Evolutionary conservation across 1,140 invertebrate species (phyloP).

Genomic region (Calephelis virginiensis): DNA sequence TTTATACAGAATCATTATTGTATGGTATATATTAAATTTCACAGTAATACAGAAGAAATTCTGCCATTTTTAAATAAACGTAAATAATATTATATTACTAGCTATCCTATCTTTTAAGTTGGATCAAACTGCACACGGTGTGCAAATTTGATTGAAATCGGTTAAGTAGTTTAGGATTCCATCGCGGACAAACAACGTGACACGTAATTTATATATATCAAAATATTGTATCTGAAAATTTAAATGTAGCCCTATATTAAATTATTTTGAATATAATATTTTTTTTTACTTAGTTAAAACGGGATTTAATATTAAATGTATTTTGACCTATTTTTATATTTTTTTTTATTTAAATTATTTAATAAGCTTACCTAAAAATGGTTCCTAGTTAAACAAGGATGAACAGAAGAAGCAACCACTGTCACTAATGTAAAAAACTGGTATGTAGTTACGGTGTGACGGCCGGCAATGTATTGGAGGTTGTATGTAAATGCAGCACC

Average conservation of each 20-base stretch:
- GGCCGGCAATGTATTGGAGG: conserved; percentile 66
- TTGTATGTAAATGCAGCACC: conserved; percentile 51
- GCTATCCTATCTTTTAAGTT: too few species aligned
- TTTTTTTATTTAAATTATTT: background rate
- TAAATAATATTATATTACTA: too few species aligned
- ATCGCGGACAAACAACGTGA: too few species aligned
- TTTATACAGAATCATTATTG: background rate
- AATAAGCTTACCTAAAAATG: conserved; percentile 21
- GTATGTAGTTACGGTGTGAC: conserved; percentile 59
- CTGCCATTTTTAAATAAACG: too few species aligned
- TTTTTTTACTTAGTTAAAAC: background rate
- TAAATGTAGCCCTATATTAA: too few species aligned
- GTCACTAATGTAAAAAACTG: conserved; percentile 58
- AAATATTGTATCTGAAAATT: background rate
- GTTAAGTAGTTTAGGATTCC: too few species aligned
- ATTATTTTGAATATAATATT: too few species aligned
- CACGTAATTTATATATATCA: background rate
- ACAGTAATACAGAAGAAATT: background rate
- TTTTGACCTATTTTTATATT: background rate
- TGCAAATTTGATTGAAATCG: too few species aligned
- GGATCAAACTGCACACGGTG: too few species aligned
- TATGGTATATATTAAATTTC: background rate
- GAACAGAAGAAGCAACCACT: conserved; percentile 49
- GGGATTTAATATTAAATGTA: too few species aligned
- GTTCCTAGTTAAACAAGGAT: conserved; percentile 47